A percentile compares a stretch with the other conserved stretches of the same genome.
Conservation (phyloP, 2,888 invertebrate species). For the Apeira syringaria region DNA sequence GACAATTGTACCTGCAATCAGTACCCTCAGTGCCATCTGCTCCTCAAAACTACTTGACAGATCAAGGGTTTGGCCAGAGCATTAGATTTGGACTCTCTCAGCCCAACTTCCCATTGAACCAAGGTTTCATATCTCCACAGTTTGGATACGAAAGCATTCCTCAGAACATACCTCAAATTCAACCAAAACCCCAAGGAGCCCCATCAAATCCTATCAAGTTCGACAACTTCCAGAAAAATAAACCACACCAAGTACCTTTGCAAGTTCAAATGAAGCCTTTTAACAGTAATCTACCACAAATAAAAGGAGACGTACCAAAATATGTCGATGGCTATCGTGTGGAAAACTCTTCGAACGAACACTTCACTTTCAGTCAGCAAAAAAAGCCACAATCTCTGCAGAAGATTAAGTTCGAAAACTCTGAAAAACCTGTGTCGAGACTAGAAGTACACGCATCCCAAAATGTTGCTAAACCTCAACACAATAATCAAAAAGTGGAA, state of each 20-base stretch:
- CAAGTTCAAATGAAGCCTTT: conserved; percentile 53
- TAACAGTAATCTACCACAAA: conserved; percentile 43
- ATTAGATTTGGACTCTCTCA: conserved; percentile 70
- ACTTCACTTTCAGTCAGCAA: conserved; percentile 39
- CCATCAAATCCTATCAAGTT: conserved; percentile 55
- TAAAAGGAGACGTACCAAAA: conserved; percentile 57
- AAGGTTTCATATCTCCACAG: conserved; percentile 67
- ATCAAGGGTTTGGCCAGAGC: conserved; percentile 71
- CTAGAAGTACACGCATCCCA: conserved; percentile 42
- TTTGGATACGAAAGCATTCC: conserved; percentile 55
- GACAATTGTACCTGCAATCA: conserved; percentile 70
- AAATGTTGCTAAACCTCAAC: conserved; percentile 31
- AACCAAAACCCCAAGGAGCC: conserved; percentile 45
- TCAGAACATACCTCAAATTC: conserved; percentile 48
- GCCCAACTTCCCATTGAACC: conserved; percentile 65
- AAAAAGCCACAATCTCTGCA: conserved; percentile 65
- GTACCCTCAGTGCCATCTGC: conserved; percentile 68
- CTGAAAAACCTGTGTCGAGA: conserved; percentile 44
- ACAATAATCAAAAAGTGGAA: conserved; percentile 54
- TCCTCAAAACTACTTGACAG: conserved; percentile 69
- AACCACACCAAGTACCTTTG: conserved; percentile 25
- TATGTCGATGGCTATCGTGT: conserved; percentile 71
- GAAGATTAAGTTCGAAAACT: conserved; percentile 65
- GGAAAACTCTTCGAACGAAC: conserved; percentile 55
- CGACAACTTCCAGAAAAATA: conserved; percentile 46